Evolutionary conservation across 1,140 invertebrate species (phyloP), one percentile per base, ranked within the genome.

Genomic region (Hydropsyche tenuis): DNA sequence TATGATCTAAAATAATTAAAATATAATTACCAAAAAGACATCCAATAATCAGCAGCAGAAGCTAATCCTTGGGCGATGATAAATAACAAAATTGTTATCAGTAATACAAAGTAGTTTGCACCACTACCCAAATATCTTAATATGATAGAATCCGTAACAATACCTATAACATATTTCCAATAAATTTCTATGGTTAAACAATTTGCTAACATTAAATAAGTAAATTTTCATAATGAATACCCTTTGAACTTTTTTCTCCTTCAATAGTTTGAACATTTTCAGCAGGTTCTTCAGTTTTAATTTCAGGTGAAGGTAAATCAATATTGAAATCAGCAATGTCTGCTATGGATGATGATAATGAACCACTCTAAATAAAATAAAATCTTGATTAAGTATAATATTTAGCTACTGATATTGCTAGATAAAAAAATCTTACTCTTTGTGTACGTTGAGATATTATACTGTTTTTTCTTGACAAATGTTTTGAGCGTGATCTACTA

Each of bases 1-100:
- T 25, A 30, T 27, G 9, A 72, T 37, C n/a, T 46, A 64, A 16
- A 16, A 43, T n/a, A 25, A 63, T 48, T 23, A 6, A 68, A 60
- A 63, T 70, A 0, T n/a, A 23, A 7, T 72, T 60, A 78, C 77
- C 77, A 78, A 43, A 51, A 78, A 46, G 77, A 43, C 74, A 78
- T 76, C 74, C 74, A 78, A 62, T 64, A 78, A 45, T 78, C 77
- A 6, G 74, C 74, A 6, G 72, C 63, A 23, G 77, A 78, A 5
- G 37, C 56, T 7, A 69, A 27, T 3, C 64, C 51, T 37, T 78
- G 77, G 9, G 74, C 56, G 0, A 65, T 20, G 18, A 73, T 1
- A 53, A 77, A 77, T 5, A 72, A 12, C 16, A 43, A 48, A 7
- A 66, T 43, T 18, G 74, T 16, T 5, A 77, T 18, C 6, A 68